Percentiles rank a stretch among this genome's conserved stretches.
Evolutionary conservation across 2,797 vertebrate species (phyloP).

Genomic region (Acipenser transmontanus): DNA sequence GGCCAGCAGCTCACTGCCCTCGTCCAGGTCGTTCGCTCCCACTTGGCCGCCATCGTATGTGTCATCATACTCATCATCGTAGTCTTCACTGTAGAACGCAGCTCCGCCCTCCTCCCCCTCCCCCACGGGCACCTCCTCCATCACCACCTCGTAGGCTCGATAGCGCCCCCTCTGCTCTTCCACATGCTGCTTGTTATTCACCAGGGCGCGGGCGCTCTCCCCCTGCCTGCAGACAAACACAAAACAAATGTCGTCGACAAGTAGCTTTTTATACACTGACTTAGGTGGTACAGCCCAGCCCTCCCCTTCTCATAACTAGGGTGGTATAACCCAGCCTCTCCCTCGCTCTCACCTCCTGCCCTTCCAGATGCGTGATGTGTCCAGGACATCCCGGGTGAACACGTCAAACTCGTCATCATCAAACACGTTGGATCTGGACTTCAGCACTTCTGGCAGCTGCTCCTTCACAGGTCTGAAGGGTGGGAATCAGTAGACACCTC

Average conservation of each 20-base stretch:
- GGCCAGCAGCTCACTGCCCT: slow-evolving; percentile 78
- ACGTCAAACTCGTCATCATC: slow-evolving; percentile 93
- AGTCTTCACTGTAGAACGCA: slow-evolving; percentile 54
- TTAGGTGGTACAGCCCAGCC: too few relatives aligned
- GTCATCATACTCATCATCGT: slow-evolving; percentile 93
- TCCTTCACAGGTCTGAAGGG: slow-evolving; percentile 64
- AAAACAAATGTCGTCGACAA: not conserved
- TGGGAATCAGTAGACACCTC: not conserved
- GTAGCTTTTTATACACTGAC: too few relatives aligned
- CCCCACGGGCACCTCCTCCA: slow-evolving; percentile 64
- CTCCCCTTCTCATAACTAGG: too few relatives aligned
- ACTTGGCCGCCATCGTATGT: slow-evolving; percentile 91
- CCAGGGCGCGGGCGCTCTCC: slow-evolving; percentile 49
- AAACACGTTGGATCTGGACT: slow-evolving; percentile 72
- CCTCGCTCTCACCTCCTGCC: slow-evolving; percentile 72
- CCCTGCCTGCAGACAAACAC: slow-evolving; percentile 60
- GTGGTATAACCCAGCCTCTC: too few relatives aligned
- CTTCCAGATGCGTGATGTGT: slow-evolving; percentile 84
- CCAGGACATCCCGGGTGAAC: slow-evolving; percentile 77
- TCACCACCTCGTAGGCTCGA: slow-evolving; percentile 68
- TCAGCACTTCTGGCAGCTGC: slow-evolving; percentile 63
- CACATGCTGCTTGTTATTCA: slow-evolving; percentile 78
- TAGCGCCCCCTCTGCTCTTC: slow-evolving; percentile 72
- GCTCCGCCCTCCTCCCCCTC: slow-evolving; percentile 27
- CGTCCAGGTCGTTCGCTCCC: slow-evolving; percentile 89